phyloP scores from a whole-genome alignment of 37 sponge, comb jelly and placozoan genomes.

The Crambe crambe region DNA sequence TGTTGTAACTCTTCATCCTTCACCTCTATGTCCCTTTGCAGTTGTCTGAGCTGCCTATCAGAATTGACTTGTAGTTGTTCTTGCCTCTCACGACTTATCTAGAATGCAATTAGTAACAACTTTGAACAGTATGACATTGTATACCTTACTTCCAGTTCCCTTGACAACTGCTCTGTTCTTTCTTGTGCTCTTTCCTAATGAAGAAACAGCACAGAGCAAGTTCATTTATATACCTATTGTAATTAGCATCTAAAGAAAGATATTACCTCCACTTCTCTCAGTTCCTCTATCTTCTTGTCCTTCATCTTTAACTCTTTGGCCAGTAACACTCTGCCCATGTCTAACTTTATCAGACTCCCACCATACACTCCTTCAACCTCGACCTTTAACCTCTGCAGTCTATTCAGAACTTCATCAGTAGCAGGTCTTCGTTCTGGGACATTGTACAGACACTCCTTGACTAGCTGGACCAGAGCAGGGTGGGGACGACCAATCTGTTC shows the following conservation, averaged over 20 bases:
- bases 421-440: background rate
- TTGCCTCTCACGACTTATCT: background rate
- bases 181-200: background rate
- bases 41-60: background rate
- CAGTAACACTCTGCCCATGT: background rate
- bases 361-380: conserved; percentile 5
- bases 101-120: too few species aligned
- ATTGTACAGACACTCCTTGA: conserved; percentile 4
- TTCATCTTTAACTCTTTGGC: conserved; percentile 2
- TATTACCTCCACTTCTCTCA: background rate
- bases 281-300: background rate
- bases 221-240: background rate
- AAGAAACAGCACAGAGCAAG: background rate
- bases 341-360: background rate
- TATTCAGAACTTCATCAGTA: background rate
- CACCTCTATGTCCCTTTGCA: background rate
- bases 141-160: conserved; percentile 5
- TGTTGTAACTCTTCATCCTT: background rate
- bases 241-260: background rate
- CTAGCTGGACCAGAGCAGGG: background rate
- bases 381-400: background rate
- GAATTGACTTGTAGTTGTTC: background rate
- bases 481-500: background rate
- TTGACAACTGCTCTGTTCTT: background rate
- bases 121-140: too few species aligned